phyloP scores from a whole-genome alignment of 2,113 vertebrate species.

The Syngnathus typhle region DNA sequence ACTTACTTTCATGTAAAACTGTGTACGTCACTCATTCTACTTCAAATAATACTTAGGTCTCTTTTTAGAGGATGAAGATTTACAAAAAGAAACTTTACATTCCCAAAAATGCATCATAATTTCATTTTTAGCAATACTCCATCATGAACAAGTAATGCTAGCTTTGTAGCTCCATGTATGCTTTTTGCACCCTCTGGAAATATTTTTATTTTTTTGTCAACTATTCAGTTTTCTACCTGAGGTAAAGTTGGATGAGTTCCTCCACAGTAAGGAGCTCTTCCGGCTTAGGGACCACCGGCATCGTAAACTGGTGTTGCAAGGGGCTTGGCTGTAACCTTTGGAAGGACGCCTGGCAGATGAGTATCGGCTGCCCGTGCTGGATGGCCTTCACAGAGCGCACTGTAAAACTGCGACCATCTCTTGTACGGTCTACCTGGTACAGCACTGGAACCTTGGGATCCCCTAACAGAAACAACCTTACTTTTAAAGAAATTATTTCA shows the following conservation, averaged over 20 bases:
- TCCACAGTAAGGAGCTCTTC: constrained; percentile 78
- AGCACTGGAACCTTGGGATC: constrained; percentile 86
- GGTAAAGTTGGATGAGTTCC: constrained; percentile 76
- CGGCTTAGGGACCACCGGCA: constrained; percentile 79
- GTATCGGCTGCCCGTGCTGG: constrained; percentile 85
- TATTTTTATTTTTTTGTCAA: background rate
- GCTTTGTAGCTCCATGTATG: too few species aligned
- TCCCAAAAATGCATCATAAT: too few species aligned
- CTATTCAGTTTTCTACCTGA: constrained; percentile 66
- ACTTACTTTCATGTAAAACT: background rate
- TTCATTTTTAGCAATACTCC: too few species aligned
- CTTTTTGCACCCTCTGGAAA: background rate
- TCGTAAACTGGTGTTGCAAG: constrained; percentile 84
- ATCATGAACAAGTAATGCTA: too few species aligned
- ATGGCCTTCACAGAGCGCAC: constrained; percentile 87
- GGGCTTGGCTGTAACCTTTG: constrained; percentile 79
- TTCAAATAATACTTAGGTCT: background rate
- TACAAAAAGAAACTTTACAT: too few species aligned
- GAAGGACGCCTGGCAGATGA: constrained; percentile 90
- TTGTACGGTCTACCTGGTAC: constrained; percentile 85
- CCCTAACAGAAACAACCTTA: constrained; percentile 61
- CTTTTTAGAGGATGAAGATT: too few species aligned
- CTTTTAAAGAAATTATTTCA: too few species aligned
- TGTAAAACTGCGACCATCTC: constrained; percentile 83
- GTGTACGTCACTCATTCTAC: too few species aligned